phyloP scores from a whole-genome alignment of 2,797 vertebrate genomes.

The Furcifer pardalis region DNA sequence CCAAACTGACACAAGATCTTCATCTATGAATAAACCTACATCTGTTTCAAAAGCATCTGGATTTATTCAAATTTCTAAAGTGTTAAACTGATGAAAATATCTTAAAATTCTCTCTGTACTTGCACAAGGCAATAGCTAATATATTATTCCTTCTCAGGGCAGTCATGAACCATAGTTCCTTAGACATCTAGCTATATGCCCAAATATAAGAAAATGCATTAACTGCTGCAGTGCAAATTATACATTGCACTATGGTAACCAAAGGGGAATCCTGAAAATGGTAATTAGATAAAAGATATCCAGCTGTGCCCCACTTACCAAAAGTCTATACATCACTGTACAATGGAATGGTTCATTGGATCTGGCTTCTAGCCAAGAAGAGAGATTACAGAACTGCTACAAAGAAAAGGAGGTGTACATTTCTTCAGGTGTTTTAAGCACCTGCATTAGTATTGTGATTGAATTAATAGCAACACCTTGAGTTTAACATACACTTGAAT shows the following conservation, averaged over 20 bases:
- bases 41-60: slow-evolving; percentile 24
- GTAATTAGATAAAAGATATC: slow-evolving; percentile 9
- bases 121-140: neutral
- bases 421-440: neutral
- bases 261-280: slow-evolving; percentile 1
- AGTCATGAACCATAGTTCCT: neutral
- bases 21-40: neutral
- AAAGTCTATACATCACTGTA: neutral
- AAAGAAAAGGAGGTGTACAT: neutral
- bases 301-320: slow-evolving; percentile 5
- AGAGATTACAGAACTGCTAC: neutral
- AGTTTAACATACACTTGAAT: neutral
- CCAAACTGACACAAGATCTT: neutral
- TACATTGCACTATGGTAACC: neutral
- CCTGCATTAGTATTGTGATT: neutral
- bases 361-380: neutral
- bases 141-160: neutral
- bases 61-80: slow-evolving; percentile 11
- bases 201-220: neutral
- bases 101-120: neutral
- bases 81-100: neutral
- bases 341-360: neutral
- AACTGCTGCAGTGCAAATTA: neutral
- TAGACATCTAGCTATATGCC: neutral
- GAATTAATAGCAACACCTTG: neutral